Conservation (phyloP, 2,113 vertebrate genomes). For the Lophius piscatorius region DNA sequence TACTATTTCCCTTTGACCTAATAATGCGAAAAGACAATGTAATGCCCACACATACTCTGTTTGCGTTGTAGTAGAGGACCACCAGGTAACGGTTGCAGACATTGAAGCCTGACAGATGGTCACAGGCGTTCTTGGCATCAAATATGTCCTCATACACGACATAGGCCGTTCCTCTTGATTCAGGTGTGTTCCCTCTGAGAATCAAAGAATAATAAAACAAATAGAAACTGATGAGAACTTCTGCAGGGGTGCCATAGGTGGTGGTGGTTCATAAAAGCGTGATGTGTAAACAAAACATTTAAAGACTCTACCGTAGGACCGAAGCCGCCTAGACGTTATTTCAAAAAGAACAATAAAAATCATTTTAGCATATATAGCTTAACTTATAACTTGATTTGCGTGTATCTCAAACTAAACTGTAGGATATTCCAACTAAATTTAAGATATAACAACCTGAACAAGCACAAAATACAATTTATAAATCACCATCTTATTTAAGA, state of each 20-base stretch:
- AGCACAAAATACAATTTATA: too few relatives aligned
- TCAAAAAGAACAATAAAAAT: too few relatives aligned
- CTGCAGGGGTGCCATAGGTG: neutral
- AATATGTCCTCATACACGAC: conserved; percentile 99
- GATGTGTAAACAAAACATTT: neutral
- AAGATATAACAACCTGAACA: too few relatives aligned
- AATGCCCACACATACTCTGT: conserved; percentile 84
- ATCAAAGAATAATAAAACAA: neutral
- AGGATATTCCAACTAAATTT: too few relatives aligned
- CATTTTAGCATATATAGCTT: too few relatives aligned
- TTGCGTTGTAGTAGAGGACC: conserved; percentile 97
- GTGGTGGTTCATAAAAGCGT: neutral
- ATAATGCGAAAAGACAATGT: too few relatives aligned
- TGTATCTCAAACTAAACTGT: too few relatives aligned
- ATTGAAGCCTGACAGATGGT: conserved; percentile 98
- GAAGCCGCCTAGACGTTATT: too few relatives aligned
- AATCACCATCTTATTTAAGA: too few relatives aligned
- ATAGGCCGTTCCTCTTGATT: conserved; percentile 95
- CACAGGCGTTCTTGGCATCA: conserved; percentile 97
- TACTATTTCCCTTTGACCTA: neutral
- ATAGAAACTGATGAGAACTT: neutral
- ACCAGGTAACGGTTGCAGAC: conserved; percentile 99
- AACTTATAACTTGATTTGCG: too few relatives aligned
- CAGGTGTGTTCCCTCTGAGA: conserved; percentile 95
- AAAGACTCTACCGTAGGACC: too few relatives aligned